Evolutionary conservation across 2,113 vertebrate species (phyloP).

Genomic region (Astur gentilis): DNA sequence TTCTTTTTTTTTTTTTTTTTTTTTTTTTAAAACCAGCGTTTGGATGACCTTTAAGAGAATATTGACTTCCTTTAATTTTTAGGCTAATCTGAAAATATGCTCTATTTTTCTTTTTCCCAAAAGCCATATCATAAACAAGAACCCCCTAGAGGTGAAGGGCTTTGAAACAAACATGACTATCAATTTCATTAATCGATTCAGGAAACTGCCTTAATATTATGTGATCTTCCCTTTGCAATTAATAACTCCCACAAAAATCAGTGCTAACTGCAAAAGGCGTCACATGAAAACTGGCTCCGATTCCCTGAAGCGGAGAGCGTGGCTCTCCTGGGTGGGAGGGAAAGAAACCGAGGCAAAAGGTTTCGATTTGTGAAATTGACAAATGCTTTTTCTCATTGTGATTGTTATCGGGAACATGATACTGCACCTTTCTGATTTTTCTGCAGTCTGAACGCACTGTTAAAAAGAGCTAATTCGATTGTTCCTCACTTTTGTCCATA

Average conservation of each 20-base stretch:
- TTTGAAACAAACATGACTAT: neutral
- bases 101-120: neutral
- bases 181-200: neutral
- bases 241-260: neutral
- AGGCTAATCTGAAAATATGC: neutral
- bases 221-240: neutral
- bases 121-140: neutral
- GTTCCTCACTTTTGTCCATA: neutral
- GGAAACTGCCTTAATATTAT: neutral
- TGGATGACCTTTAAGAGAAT: neutral
- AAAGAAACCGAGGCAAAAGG: neutral
- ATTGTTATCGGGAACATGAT: neutral
- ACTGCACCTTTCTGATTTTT: neutral
- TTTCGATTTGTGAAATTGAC: constrained; percentile 35
- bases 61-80: neutral
- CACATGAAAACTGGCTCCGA: neutral
- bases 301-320: neutral
- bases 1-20: neutral
- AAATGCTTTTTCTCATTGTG: neutral
- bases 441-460: neutral
- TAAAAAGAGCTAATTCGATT: neutral
- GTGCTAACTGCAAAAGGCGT: neutral
- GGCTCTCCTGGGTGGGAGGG: neutral
- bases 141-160: neutral
- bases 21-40: neutral